phyloP scores from a whole-genome alignment of 92 coral and sea anemone genomes.

The Metridium senile region DNA sequence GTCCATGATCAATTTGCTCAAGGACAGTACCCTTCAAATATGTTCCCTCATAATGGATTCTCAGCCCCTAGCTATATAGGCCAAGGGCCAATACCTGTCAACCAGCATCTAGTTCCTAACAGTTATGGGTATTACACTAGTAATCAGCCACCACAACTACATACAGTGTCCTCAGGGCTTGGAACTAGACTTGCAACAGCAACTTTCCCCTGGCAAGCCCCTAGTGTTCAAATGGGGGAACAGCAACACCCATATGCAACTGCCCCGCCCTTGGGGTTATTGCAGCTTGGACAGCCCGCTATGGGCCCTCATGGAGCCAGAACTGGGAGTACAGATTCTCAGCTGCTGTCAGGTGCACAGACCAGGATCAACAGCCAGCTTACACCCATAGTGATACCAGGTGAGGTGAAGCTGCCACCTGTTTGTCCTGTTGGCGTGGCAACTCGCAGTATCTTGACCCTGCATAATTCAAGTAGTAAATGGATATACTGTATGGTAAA shows the following conservation, averaged over 20 bases:
- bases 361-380: conserved; percentile 44
- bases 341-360: conserved; percentile 12
- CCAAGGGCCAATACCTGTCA: conserved; percentile 46
- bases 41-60: conserved; percentile 27
- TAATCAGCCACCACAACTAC: conserved; percentile 49
- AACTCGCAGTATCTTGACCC: conserved; percentile 73
- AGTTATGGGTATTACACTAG: conserved; percentile 27
- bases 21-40: conserved; percentile 25
- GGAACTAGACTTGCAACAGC: conserved; percentile 81
- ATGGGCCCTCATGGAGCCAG: conserved; percentile 12
- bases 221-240: background rate
- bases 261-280: conserved; percentile 36
- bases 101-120: conserved; percentile 35
- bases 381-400: conserved; percentile 87
- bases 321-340: conserved; percentile 20
- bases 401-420: conserved; percentile 80
- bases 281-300: conserved; percentile 37
- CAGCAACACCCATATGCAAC: conserved; percentile 23
- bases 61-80: conserved; percentile 36
- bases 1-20: conserved; percentile 20
- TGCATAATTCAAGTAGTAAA: conserved; percentile 91
- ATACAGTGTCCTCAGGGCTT: conserved; percentile 77
- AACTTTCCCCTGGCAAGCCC: conserved; percentile 37
- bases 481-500: conserved; percentile 91
- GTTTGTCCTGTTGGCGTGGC: conserved; percentile 90